Percentiles rank a stretch among this genome's conserved stretches.
Evolutionary conservation across 35 echinoderm and acorn worm genomes (phyloP).

Genomic region (Lytechinus pictus): DNA sequence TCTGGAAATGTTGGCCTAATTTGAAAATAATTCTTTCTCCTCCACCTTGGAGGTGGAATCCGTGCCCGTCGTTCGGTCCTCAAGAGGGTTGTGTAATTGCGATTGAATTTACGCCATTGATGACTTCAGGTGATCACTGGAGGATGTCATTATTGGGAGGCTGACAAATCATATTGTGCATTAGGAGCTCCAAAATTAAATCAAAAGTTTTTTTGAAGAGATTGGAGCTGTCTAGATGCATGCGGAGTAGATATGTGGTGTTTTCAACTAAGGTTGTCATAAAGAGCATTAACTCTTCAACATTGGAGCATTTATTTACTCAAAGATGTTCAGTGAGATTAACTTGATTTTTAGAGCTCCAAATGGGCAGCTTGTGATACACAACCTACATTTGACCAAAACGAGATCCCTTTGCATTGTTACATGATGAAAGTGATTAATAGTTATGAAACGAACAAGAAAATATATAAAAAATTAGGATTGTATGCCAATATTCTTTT

Average conservation of each 20-base stretch:
- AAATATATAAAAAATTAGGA: too few species aligned
- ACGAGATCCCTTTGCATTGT: too few species aligned
- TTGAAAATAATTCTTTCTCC: slow-evolving; percentile 14
- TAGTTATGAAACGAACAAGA: too few species aligned
- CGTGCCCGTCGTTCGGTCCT: background rate
- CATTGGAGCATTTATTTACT: background rate
- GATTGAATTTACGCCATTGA: background rate
- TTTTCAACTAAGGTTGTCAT: background rate
- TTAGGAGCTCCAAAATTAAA: background rate
- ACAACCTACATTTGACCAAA: too few species aligned
- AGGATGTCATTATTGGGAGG: background rate
- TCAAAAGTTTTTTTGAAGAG: background rate
- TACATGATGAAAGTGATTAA: too few species aligned
- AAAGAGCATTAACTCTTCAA: background rate
- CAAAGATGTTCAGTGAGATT: too few species aligned
- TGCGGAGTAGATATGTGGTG: background rate
- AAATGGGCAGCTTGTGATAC: too few species aligned
- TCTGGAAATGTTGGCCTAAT: background rate
- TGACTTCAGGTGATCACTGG: background rate
- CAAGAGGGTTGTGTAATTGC: background rate
- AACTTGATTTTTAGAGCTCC: too few species aligned
- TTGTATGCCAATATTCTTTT: too few species aligned
- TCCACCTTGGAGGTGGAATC: background rate
- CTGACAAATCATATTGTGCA: slow-evolving; percentile 11
- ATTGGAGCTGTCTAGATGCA: background rate